These are phyloP conservation scores for Ctenopoma kingsleyae DNA, from an alignment of 2,797 vertebrate genomes.

Conservation along the genomic window DNA sequence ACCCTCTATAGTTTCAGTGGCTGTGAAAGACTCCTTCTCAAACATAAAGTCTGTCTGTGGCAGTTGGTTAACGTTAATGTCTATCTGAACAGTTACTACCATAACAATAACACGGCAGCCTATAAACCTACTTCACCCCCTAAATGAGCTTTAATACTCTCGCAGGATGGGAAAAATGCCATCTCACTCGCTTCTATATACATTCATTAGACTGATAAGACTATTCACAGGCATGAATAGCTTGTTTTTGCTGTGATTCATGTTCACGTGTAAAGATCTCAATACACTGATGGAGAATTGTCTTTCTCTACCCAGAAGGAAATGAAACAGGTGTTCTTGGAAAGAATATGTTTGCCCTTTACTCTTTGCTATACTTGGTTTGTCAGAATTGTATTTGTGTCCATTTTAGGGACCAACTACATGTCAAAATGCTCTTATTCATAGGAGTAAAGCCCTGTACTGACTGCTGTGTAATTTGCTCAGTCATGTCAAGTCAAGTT, in stretches of 20 bases:
- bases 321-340: slow-evolving; percentile 49
- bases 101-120: slow-evolving; percentile 47
- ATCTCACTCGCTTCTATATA: slow-evolving; percentile 57
- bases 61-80: slow-evolving; percentile 53
- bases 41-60: slow-evolving; percentile 42
- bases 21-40: slow-evolving; percentile 23
- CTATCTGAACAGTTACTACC: slow-evolving; percentile 52
- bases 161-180: slow-evolving; percentile 62
- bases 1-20: slow-evolving; percentile 25
- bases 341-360: slow-evolving; percentile 52
- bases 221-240: slow-evolving; percentile 48
- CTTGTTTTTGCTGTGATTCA: slow-evolving; percentile 38
- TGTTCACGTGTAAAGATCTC: slow-evolving; percentile 53
- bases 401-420: neutral
- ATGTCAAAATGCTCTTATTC: neutral
- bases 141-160: slow-evolving; percentile 70
- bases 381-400: slow-evolving; percentile 40
- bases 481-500: neutral
- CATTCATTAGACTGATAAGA: slow-evolving; percentile 64
- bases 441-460: neutral
- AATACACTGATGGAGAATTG: slow-evolving; percentile 22
- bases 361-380: slow-evolving; percentile 41
- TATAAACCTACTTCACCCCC: slow-evolving; percentile 57
- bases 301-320: slow-evolving; percentile 20
- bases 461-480: slow-evolving; percentile 21